A percentile compares a stretch with the other conserved stretches of the same genome.
Conservation (phyloP, 2,888 invertebrate genomes). For the Spisula solida region DNA sequence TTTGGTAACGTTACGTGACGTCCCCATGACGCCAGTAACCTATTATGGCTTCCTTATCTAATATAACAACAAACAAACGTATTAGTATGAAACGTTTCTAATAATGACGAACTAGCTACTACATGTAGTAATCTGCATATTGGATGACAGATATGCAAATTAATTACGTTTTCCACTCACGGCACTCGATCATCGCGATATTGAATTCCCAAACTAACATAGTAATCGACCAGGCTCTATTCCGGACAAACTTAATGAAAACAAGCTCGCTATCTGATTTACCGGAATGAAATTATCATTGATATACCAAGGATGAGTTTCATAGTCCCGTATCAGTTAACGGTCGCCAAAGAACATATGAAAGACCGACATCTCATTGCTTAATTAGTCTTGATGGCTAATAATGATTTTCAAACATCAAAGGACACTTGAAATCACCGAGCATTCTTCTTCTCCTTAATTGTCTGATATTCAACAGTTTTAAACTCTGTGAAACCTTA, state of each 20-base stretch:
- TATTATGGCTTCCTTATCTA: too few species aligned
- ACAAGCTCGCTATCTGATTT: not conserved
- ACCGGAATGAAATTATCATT: not conserved
- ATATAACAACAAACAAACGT: too few species aligned
- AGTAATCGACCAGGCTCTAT: conserved; percentile 3
- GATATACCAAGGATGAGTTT: not conserved
- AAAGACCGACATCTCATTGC: conserved; percentile 14
- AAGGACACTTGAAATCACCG: conserved; percentile 44
- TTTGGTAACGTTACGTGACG: too few species aligned
- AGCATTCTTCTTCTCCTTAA: conserved; percentile 31
- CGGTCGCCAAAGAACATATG: not conserved
- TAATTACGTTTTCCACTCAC: not conserved
- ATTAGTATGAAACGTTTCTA: too few species aligned
- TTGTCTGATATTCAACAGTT: conserved; percentile 46
- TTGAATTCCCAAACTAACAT: not conserved
- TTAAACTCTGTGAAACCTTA: conserved; percentile 54
- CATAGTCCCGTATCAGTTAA: not conserved
- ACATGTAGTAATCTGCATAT: not conserved
- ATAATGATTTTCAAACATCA: conserved; percentile 54
- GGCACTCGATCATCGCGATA: not conserved
- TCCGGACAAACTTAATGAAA: not conserved
- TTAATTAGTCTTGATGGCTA: conserved; percentile 23
- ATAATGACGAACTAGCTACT: too few species aligned
- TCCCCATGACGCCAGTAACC: too few species aligned
- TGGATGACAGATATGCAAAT: not conserved